Evolutionary conservation across 1,140 invertebrate species (phyloP).

Genomic region (Delia radicum): DNA sequence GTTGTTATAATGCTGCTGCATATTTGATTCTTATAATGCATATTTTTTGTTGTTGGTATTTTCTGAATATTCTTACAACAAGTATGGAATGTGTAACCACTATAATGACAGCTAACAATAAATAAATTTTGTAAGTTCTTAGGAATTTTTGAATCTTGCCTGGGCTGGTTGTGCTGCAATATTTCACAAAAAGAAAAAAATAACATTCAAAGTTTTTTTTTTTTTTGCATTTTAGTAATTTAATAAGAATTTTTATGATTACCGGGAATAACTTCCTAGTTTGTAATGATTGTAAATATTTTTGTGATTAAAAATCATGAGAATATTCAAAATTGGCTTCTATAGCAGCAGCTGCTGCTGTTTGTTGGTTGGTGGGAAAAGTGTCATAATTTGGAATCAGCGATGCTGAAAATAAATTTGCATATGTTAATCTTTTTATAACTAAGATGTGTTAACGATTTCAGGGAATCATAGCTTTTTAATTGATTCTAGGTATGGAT

Average conservation of each 20-base stretch:
- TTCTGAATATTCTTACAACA: neutral
- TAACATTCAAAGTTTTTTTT: neutral
- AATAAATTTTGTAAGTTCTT: slow-evolving; percentile 19
- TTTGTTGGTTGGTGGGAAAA: neutral
- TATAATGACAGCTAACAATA: slow-evolving; percentile 1
- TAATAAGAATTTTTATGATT: slow-evolving; percentile 24
- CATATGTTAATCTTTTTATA: too few species aligned
- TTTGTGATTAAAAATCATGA: neutral
- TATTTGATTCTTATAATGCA: neutral
- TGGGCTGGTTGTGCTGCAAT: neutral
- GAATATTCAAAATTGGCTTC: neutral
- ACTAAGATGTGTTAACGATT: too few species aligned
- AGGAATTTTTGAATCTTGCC: neutral
- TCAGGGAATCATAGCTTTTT: too few species aligned
- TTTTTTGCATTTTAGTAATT: slow-evolving; percentile 3
- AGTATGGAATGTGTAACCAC: neutral
- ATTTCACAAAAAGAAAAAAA: too few species aligned
- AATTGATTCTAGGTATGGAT: too few species aligned
- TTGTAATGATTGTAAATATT: neutral
- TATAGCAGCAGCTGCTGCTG: neutral
- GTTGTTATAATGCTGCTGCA: neutral
- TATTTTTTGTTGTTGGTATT: slow-evolving; percentile 11
- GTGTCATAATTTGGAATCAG: neutral
- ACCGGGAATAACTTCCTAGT: slow-evolving; percentile 20
- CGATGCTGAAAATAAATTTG: neutral